A percentile compares a stretch with the other conserved stretches of the same genome.
Conservation (phyloP, 2,888 invertebrate genomes). For the Cenopis cana region DNA sequence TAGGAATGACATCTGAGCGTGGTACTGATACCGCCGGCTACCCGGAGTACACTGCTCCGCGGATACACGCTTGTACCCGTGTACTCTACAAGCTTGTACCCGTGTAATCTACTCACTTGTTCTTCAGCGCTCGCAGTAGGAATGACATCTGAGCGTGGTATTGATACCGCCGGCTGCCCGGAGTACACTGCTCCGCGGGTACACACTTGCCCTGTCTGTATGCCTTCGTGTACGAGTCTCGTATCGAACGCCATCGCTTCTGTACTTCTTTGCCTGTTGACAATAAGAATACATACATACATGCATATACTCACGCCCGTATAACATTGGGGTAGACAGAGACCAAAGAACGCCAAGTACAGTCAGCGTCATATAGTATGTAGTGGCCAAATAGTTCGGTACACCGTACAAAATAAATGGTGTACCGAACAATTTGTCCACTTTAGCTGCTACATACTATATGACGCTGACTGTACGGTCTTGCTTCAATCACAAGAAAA, state of each 20-base stretch:
- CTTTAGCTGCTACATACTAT: too few relatives aligned
- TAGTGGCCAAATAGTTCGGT: too few relatives aligned
- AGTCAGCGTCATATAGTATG: too few relatives aligned
- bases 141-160: conserved; percentile 78
- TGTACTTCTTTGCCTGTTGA: conserved; percentile 78
- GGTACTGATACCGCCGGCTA: conserved; percentile 62
- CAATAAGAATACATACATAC: conserved; percentile 46
- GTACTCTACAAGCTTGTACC: conserved; percentile 68
- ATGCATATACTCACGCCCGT: too few relatives aligned
- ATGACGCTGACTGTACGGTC: too few relatives aligned
- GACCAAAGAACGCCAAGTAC: too few relatives aligned
- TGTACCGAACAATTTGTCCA: too few relatives aligned
- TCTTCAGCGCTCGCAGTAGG: conserved; percentile 71
- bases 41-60: background rate
- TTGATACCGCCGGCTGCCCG: conserved; percentile 70
- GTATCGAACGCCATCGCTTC: conserved; percentile 80
- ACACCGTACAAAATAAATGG: too few relatives aligned
- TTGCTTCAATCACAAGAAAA: too few relatives aligned
- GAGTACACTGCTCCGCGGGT: conserved; percentile 69
- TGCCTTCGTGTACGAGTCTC: conserved; percentile 80
- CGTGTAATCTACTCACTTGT: conserved; percentile 69
- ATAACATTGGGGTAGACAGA: too few relatives aligned
- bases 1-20: conserved; percentile 74
- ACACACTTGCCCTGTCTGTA: conserved; percentile 78
- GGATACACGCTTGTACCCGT: conserved; percentile 63